Conservation (phyloP, 2,113 vertebrate genomes). For the Cyprinodon brontotheroides region DNA sequence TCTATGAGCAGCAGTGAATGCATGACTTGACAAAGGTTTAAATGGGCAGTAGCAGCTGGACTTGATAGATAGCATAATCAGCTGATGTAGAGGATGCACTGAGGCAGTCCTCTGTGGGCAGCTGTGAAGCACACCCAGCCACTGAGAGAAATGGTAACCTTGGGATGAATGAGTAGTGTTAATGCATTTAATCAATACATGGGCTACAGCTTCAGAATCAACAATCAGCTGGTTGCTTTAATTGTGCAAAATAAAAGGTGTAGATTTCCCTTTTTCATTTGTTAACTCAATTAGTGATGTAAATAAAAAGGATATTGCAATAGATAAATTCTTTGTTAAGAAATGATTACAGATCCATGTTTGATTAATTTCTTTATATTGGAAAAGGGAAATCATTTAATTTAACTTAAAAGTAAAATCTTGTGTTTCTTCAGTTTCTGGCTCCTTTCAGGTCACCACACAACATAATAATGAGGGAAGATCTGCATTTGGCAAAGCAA, state of each 20-base stretch:
- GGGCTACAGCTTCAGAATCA: slow-evolving; percentile 30
- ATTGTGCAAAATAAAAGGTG: slow-evolving; percentile 19
- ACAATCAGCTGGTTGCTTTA: slow-evolving; percentile 29
- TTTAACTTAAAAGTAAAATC: background rate
- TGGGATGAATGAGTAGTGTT: slow-evolving; percentile 66
- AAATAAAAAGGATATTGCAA: background rate
- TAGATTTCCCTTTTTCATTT: background rate
- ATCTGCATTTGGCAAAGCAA: no score
- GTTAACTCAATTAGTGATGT: background rate
- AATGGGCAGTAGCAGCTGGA: slow-evolving; percentile 79
- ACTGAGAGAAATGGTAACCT: slow-evolving; percentile 71
- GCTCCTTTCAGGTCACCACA: background rate
- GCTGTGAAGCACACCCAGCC: slow-evolving; percentile 60
- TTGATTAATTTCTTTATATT: background rate
- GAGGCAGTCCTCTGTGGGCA: slow-evolving; percentile 73
- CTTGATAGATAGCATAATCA: slow-evolving; percentile 83
- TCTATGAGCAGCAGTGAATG: slow-evolving; percentile 69
- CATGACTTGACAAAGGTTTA: slow-evolving; percentile 77
- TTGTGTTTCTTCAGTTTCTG: background rate
- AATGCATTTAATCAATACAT: slow-evolving; percentile 57
- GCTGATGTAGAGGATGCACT: slow-evolving; percentile 77
- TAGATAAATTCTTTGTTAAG: background rate
- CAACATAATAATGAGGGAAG: background rate
- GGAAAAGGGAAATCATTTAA: background rate
- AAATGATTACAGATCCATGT: background rate